A percentile compares a stretch with the other conserved stretches of the same genome.
Conservation (phyloP, 2,888 invertebrate genomes). For the Thera britannica region DNA sequence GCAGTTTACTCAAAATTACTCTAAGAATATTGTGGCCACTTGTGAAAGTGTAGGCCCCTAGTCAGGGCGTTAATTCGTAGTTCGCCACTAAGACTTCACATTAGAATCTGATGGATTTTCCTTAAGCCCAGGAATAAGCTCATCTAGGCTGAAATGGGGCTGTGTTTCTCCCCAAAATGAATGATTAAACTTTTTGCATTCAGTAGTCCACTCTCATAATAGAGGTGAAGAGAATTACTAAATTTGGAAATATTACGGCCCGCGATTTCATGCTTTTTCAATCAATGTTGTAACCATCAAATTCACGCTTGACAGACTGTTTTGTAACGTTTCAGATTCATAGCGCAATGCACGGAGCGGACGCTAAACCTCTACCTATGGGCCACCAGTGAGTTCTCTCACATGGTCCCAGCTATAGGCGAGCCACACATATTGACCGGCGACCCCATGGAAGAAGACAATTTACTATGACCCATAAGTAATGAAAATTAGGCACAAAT, state of each 20-base stretch:
- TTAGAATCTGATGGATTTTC: no score
- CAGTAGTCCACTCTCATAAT: no score
- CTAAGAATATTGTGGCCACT: no score
- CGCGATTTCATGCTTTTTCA: not conserved
- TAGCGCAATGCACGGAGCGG: slow-evolving; percentile 95
- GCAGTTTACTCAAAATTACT: no score
- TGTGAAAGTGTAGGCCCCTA: no score
- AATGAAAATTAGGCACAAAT: slow-evolving; percentile 24
- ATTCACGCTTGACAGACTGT: not conserved
- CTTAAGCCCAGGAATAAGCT: no score
- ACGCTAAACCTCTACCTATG: slow-evolving; percentile 94
- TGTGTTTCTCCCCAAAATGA: no score
- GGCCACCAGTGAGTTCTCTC: slow-evolving; percentile 90
- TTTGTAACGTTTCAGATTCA: slow-evolving; percentile 87
- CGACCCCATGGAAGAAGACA: slow-evolving; percentile 67
- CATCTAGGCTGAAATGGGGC: no score
- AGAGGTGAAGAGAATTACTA: no score
- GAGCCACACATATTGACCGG: slow-evolving; percentile 74
- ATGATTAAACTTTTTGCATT: no score
- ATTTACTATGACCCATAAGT: slow-evolving; percentile 57
- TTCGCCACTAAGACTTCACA: no score
- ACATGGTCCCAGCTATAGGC: slow-evolving; percentile 88
- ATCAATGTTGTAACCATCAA: not conserved
- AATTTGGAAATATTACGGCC: not conserved
- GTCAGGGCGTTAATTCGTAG: no score